Percentiles rank a stretch among this genome's conserved stretches.
phyloP scores from a whole-genome alignment of 2,113 vertebrate species.

The Pelusios castaneus region DNA sequence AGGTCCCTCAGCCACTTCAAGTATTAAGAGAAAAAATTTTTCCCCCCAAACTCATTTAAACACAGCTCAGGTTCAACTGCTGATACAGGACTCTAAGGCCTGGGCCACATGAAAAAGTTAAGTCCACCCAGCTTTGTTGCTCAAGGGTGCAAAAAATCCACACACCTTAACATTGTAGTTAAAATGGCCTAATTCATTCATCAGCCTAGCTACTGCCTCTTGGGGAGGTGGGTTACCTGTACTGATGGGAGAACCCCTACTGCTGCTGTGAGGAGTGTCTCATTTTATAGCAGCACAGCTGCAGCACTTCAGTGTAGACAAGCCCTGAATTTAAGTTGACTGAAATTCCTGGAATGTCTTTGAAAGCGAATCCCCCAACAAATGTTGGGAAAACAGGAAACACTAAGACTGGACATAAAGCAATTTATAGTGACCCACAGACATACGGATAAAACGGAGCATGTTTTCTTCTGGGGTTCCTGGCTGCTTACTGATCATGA shows the following conservation, averaged over 20 bases:
- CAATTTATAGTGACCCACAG: neutral
- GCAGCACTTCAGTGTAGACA: neutral
- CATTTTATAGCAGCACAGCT: neutral
- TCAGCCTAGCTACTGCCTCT: neutral
- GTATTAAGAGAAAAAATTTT: neutral
- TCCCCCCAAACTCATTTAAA: neutral
- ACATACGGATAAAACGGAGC: neutral
- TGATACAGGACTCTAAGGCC: neutral
- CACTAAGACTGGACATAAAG: neutral
- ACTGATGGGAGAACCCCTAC: neutral
- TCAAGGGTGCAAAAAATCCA: neutral
- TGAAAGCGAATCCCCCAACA: neutral
- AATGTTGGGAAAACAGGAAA: neutral
- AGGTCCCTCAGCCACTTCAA: neutral
- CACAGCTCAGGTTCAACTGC: neutral
- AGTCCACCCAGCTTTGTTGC: neutral
- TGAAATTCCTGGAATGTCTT: neutral
- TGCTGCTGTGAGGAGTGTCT: neutral
- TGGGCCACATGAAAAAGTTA: neutral
- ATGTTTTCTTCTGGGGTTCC: neutral
- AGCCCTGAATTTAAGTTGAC: neutral
- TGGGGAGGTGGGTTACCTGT: neutral
- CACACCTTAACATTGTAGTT: too few species aligned
- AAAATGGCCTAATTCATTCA: neutral
- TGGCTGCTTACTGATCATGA: neutral